Conservation (phyloP, 2,888 invertebrate species). For the Drosophila meridiana region DNA sequence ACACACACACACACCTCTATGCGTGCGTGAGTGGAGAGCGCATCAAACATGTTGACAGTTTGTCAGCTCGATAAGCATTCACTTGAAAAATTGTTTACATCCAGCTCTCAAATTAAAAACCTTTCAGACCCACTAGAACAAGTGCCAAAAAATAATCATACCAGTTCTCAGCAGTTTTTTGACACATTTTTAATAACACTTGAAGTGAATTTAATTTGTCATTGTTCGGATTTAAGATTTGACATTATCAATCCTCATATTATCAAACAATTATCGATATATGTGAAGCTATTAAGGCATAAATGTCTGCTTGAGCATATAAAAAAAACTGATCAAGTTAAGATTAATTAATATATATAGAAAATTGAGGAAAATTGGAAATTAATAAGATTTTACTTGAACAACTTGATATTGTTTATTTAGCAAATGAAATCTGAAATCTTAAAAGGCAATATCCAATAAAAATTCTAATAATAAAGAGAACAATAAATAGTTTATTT, state of each 20-base stretch:
- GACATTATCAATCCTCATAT: background rate
- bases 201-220: conserved; percentile 30
- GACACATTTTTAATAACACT: conserved; percentile 33
- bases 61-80: conserved; percentile 68
- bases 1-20: background rate
- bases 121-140: conserved; percentile 19
- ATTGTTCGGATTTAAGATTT: conserved; percentile 3
- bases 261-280: background rate
- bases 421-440: background rate
- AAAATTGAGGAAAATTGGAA: no score
- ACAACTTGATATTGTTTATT: background rate
- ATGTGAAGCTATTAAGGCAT: background rate
- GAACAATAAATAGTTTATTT: background rate
- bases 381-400: no score
- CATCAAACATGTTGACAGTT: conserved; percentile 64
- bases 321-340: no score
- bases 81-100: conserved; percentile 58
- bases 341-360: no score
- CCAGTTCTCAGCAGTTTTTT: conserved; percentile 63
- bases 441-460: no score
- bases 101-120: conserved; percentile 49
- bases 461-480: background rate
- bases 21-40: conserved; percentile 30
- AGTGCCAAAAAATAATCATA: conserved; percentile 37
- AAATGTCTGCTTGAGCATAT: no score